Evolutionary conservation across 2,888 invertebrate genomes (phyloP).

Genomic region (Synergus laeviventris): DNA sequence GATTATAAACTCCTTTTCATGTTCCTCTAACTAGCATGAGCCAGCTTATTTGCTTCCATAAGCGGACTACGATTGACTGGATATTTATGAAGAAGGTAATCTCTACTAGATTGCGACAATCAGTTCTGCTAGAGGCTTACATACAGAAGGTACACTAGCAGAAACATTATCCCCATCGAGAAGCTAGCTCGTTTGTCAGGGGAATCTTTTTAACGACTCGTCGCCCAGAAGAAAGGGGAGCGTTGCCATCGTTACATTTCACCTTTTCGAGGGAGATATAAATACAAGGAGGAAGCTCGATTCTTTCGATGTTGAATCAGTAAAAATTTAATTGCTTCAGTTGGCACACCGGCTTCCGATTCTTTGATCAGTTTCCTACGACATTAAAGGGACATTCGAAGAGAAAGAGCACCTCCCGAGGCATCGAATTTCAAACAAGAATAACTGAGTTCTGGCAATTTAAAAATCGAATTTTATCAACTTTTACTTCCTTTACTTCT

Average conservation of each 20-base stretch:
- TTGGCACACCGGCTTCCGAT: conserved; percentile 9
- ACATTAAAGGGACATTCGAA: conserved; percentile 7
- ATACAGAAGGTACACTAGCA: not conserved
- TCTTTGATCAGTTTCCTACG: conserved; percentile 8
- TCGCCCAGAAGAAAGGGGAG: not conserved
- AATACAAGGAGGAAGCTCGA: not conserved
- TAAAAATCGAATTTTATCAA: not conserved
- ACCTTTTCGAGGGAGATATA: not conserved
- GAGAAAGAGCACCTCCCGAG: not conserved
- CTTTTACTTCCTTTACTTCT: not conserved
- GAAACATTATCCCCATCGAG: conserved; percentile 7
- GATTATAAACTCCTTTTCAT: conserved; percentile 5
- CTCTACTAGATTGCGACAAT: not conserved
- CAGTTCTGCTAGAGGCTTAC: not conserved
- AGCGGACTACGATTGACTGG: conserved; percentile 28
- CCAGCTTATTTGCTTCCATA: conserved; percentile 29
- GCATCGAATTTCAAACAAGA: not conserved
- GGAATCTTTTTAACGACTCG: conserved; percentile 27
- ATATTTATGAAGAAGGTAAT: conserved; percentile 23
- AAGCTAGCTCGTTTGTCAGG: conserved; percentile 18
- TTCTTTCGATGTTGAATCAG: conserved; percentile 23
- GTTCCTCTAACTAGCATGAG: conserved; percentile 20
- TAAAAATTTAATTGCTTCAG: conserved; percentile 30
- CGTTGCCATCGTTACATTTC: conserved; percentile 29
- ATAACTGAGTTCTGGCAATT: not conserved